Percentiles rank a stretch among this genome's conserved stretches.
phyloP scores from a whole-genome alignment of 2,797 vertebrate species.

The Dendrocincla fuliginosa region DNA sequence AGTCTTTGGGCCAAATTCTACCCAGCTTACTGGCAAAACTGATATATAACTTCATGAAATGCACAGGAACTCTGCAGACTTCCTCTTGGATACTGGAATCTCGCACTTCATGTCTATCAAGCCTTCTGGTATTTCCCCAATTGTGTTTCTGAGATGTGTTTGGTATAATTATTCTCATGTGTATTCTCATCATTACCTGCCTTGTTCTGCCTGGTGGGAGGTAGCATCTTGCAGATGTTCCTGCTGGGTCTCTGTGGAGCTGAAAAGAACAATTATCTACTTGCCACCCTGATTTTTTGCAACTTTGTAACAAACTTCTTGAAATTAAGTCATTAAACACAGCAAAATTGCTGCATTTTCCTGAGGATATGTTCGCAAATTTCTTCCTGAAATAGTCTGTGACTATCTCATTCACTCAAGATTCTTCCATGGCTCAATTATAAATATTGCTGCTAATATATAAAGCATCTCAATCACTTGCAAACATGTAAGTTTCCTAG shows the following conservation, averaged over 20 bases:
- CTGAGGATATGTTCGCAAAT: neutral
- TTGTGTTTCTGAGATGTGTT: neutral
- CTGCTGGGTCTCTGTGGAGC: neutral
- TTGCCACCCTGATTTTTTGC: neutral
- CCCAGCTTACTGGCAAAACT: neutral
- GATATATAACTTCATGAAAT: neutral
- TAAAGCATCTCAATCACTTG: neutral
- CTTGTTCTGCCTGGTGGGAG: slow-evolving; percentile 35
- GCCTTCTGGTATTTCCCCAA: neutral
- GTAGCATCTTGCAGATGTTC: slow-evolving; percentile 35
- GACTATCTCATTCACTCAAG: neutral
- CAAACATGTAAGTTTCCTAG: neutral
- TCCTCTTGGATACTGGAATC: neutral
- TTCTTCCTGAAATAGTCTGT: neutral
- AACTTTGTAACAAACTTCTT: neutral
- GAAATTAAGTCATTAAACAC: slow-evolving; percentile 13
- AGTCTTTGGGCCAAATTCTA: neutral
- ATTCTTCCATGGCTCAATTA: neutral
- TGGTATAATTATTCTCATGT: slow-evolving; percentile 34
- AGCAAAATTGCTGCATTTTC: neutral
- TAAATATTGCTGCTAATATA: neutral
- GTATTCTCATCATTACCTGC: slow-evolving; percentile 42
- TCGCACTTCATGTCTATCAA: neutral
- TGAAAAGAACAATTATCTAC: neutral
- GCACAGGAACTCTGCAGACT: neutral